Evolutionary conservation across 2,113 vertebrate species (phyloP).

Genomic region (Athene noctua): DNA sequence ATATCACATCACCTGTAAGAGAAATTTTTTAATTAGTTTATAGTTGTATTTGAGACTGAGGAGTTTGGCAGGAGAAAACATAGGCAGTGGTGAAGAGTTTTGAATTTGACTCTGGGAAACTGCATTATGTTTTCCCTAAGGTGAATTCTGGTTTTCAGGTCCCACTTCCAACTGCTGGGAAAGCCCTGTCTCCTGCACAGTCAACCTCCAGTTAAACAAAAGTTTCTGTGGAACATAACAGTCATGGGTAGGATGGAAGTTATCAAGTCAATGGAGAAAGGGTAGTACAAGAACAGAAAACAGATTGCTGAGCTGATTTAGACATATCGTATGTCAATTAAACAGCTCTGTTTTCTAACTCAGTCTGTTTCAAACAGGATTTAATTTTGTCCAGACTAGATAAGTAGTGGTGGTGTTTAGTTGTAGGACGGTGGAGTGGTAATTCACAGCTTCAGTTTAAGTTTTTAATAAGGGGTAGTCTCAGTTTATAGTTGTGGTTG

Average conservation of each 20-base stretch:
- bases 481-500: neutral
- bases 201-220: slow-evolving; percentile 9
- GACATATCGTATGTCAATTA: neutral
- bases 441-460: neutral
- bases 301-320: neutral
- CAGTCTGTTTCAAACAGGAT: neutral
- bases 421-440: neutral
- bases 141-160: neutral
- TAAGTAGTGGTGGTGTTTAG: neutral
- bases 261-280: neutral
- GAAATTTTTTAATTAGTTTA: neutral
- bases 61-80: neutral
- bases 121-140: neutral
- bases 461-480: neutral
- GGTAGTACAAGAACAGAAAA: slow-evolving; percentile 24
- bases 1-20: slow-evolving; percentile 19
- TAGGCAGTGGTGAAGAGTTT: neutral
- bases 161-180: neutral
- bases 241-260: neutral
- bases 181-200: neutral
- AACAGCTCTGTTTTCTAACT: slow-evolving; percentile 26
- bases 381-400: slow-evolving; percentile 19
- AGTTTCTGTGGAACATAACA: neutral
- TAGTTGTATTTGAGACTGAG: neutral
- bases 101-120: neutral